These are phyloP conservation scores for Struthio camelus DNA, from an alignment of 2,113 vertebrate genomes.

Conservation along the genomic window DNA sequence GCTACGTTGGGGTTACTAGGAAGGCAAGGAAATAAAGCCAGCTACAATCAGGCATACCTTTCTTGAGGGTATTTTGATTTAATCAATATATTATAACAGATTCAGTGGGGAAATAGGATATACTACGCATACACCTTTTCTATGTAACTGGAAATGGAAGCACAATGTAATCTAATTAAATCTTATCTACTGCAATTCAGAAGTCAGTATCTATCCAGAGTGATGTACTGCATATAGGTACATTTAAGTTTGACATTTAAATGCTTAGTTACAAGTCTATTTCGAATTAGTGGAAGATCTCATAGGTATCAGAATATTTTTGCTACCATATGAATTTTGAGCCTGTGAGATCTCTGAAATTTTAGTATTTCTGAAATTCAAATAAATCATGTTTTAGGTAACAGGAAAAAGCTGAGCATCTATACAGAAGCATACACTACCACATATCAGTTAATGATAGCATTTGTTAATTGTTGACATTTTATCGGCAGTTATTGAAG, in stretches of 20 bases:
- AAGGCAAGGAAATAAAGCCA: neutral
- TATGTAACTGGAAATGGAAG: neutral
- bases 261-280: neutral
- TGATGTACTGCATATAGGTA: neutral
- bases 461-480: neutral
- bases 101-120: neutral
- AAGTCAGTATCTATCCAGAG: neutral
- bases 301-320: neutral
- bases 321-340: neutral
- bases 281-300: neutral
- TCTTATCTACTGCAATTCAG: neutral
- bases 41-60: neutral
- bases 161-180: neutral
- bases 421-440: neutral
- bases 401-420: neutral
- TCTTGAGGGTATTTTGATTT: conserved; percentile 14
- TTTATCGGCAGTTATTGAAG: neutral
- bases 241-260: neutral
- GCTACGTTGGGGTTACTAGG: neutral
- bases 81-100: neutral
- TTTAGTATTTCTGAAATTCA: neutral
- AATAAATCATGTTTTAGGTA: neutral
- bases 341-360: neutral
- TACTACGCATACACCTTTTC: neutral
- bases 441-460: neutral